Conservation (phyloP, 2,888 invertebrate species). For the Hermaeophaga mercurialis region DNA sequence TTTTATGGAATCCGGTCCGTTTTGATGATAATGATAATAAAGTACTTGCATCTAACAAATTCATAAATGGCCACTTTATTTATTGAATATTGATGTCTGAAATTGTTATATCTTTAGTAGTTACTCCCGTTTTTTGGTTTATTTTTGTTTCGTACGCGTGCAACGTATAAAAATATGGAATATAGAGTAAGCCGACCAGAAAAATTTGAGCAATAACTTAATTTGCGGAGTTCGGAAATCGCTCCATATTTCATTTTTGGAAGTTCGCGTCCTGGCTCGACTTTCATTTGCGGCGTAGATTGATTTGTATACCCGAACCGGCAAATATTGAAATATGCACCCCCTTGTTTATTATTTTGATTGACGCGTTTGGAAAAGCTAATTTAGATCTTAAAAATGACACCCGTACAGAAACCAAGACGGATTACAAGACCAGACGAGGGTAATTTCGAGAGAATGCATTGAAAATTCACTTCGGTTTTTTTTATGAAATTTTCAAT, state of each 20-base stretch:
- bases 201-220: too few species aligned
- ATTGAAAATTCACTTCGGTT: slow-evolving; percentile 13
- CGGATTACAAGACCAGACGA: slow-evolving; percentile 30
- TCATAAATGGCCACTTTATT: too few species aligned
- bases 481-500: slow-evolving; percentile 7
- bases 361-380: slow-evolving; percentile 53
- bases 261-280: slow-evolving; percentile 23
- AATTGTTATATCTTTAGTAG: too few species aligned
- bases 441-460: slow-evolving; percentile 7
- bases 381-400: slow-evolving; percentile 45
- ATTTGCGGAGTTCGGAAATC: too few species aligned
- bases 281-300: slow-evolving; percentile 54
- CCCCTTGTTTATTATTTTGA: slow-evolving; percentile 57
- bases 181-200: too few species aligned
- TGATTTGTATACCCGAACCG: slow-evolving; percentile 49
- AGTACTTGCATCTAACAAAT: too few species aligned
- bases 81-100: too few species aligned
- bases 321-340: slow-evolving; percentile 58
- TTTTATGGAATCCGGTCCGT: too few species aligned
- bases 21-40: too few species aligned
- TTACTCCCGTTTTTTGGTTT: too few species aligned
- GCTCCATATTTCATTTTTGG: slow-evolving; percentile 28
- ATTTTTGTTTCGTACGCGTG: too few species aligned
- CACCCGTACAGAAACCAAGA: slow-evolving; percentile 35
- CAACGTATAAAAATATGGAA: too few species aligned